A percentile compares a stretch with the other conserved stretches of the same genome.
Evolutionary conservation across 2,797 vertebrate genomes (phyloP).

Genomic region (Anabas testudineus): DNA sequence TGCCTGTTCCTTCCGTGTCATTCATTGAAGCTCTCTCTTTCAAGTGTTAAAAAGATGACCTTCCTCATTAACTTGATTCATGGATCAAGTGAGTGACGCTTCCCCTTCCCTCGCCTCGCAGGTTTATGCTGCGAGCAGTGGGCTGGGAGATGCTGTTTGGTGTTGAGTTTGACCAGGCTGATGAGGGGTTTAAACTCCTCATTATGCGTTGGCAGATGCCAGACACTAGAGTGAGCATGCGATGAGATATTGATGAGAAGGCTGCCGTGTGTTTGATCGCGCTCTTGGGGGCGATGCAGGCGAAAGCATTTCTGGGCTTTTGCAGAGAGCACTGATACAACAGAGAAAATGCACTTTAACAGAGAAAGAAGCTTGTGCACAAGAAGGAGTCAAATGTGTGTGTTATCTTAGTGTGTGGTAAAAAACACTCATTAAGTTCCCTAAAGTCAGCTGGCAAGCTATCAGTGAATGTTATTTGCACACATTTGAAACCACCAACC

Average conservation of each 20-base stretch:
- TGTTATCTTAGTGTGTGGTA: background rate
- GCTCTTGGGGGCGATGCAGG: conserved; percentile 14
- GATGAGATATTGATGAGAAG: conserved; percentile 67
- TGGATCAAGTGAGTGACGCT: conserved; percentile 40
- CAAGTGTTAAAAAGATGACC: conserved; percentile 20
- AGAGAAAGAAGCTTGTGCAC: background rate
- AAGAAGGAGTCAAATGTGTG: background rate
- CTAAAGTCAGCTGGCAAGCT: background rate
- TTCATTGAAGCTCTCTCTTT: conserved; percentile 51
- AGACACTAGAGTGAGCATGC: conserved; percentile 40
- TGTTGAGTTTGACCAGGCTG: conserved; percentile 45
- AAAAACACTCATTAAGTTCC: background rate
- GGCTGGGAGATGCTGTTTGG: conserved; percentile 38
- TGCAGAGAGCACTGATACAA: conserved; percentile 20
- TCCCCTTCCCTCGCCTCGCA: conserved; percentile 10
- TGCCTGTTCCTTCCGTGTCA: conserved; percentile 35
- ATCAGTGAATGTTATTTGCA: background rate
- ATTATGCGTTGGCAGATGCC: conserved; percentile 55
- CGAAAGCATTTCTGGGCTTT: conserved; percentile 8
- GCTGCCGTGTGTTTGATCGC: conserved; percentile 27
- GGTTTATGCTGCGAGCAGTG: background rate
- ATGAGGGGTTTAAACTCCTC: conserved; percentile 58
- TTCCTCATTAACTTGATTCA: conserved; percentile 66
- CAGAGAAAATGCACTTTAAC: background rate
- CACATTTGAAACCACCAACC: background rate